Conservation (phyloP, 37 sponge, comb jelly and placozoan genomes). For the Spongilla lacustris region DNA sequence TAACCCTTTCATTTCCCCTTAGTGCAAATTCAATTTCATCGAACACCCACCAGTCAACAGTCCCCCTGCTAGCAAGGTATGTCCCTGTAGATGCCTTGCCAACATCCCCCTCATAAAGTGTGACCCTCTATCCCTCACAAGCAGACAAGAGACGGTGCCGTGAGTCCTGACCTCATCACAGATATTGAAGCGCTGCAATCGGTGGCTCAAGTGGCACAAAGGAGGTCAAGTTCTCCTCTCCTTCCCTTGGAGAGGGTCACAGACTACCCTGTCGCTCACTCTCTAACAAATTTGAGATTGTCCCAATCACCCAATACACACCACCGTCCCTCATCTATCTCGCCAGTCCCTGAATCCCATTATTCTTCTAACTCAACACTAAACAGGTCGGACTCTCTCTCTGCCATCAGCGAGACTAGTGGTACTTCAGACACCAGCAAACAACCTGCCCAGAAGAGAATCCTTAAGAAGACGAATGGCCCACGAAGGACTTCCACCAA, state of each 20-base stretch:
- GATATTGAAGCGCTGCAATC: not conserved
- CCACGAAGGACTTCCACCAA: conserved; percentile 20
- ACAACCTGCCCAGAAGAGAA: conserved; percentile 56
- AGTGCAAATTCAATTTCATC: conserved; percentile 2
- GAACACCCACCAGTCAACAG: not conserved
- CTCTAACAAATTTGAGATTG: not conserved
- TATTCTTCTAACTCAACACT: not conserved
- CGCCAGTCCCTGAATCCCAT: not conserved
- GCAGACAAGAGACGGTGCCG: not conserved
- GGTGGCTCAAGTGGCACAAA: not conserved
- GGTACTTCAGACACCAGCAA: conserved; percentile 62
- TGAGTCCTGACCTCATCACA: not conserved
- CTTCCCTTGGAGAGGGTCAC: conserved; percentile 30
- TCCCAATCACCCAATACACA: not conserved
- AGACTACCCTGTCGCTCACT: conserved; percentile 46
- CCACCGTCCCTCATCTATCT: not conserved
- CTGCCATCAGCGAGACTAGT: conserved; percentile 69
- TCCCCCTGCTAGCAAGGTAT: not conserved
- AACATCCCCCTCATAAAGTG: not conserved
- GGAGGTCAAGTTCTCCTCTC: not conserved
- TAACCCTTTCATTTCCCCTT: too few relatives aligned
- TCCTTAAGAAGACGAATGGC: conserved; percentile 54
- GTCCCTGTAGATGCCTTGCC: not conserved
- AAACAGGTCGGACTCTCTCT: conserved; percentile 36
- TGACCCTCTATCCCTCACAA: not conserved